Base-by-base conservation (phyloP, 2,888 invertebrate species). In the Rapana venosa region DNA sequence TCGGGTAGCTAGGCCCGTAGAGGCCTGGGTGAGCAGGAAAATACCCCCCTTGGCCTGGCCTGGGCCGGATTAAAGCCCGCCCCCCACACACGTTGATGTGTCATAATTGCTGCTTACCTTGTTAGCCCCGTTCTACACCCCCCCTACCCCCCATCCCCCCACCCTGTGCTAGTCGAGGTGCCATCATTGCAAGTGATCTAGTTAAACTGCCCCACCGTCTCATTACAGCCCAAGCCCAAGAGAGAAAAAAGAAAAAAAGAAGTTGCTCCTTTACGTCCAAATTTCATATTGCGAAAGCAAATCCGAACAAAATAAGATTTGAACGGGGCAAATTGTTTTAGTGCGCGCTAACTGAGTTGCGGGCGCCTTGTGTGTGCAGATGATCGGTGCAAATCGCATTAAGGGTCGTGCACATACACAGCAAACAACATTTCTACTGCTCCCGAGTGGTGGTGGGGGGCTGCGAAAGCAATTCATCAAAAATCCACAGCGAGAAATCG, bases 261-360 rank as follows among this genome's bases (percentile, higher is more conserved):
- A 8, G 36, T 87, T 47, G 36, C 87, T 77, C 70, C 88, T 79
- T 70, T 56, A 81, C 88, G 93, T 70, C 83, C 74, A 84, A 74
- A 90, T 84, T 94, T 94, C 94, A 94, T 94, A 94, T 94, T 93
- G 93, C 92, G 93, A 93, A 92, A 93, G 91, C 93, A 92, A 91
- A 92, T 92, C 93, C 91, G 93, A 91, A 90, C 92, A 90, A 95
- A 95, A 95, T 94, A 94, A 94, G 95, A 95, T 95, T 95, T 95
- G 94, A 94, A 92, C 93, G 92, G 92, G 93, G 93, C 93, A 95
- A 95, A 95, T 95, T 95, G 95, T 95, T 95, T 95, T 95, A 95
- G 94, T 92, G 93, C 91, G 93, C 91, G 93, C 93, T 95, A 95
- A 95, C 94, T 88, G 91, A 91, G 95, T 95, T 95, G 95, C 90